Conservation (phyloP, 2,113 vertebrate species). For the Microcebus tavaratra region DNA sequence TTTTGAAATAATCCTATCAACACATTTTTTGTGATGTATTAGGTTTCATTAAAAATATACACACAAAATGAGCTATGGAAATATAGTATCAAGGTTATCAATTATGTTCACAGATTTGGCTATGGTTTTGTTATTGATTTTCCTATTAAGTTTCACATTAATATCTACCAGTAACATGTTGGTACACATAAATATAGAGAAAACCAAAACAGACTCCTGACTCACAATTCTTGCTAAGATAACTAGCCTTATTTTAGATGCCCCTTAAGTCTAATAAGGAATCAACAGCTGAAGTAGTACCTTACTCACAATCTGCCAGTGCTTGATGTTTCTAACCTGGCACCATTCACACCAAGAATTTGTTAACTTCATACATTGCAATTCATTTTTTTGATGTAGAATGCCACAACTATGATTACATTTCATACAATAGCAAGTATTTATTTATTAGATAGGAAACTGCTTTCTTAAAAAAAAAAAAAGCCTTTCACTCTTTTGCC, state of each 20-base stretch:
- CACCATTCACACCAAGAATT: slow-evolving; percentile 16
- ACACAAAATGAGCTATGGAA: not conserved
- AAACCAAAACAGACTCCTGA: not conserved
- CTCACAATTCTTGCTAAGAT: not conserved
- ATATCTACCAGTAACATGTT: not conserved
- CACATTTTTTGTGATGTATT: not conserved
- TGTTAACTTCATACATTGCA: slow-evolving; percentile 55
- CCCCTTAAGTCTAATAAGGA: not conserved
- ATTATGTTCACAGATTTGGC: not conserved
- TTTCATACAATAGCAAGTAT: slow-evolving; percentile 46
- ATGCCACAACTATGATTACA: slow-evolving; percentile 53
- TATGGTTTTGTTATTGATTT: not conserved
- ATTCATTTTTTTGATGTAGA: slow-evolving; percentile 63
- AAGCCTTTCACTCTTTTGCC: slow-evolving; percentile 42
- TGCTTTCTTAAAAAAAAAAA: slow-evolving; percentile 51
- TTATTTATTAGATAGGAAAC: slow-evolving; percentile 66
- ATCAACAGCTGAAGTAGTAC: not conserved
- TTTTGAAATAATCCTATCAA: not conserved
- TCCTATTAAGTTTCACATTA: not conserved
- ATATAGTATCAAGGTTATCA: not conserved
- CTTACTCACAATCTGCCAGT: slow-evolving; percentile 1
- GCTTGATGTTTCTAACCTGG: slow-evolving; percentile 3
- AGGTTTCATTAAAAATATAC: not conserved
- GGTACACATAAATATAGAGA: not conserved
- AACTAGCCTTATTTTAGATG: not conserved